phyloP scores from a whole-genome alignment of 2,888 invertebrate species.

The Lumbricus terrestris region DNA sequence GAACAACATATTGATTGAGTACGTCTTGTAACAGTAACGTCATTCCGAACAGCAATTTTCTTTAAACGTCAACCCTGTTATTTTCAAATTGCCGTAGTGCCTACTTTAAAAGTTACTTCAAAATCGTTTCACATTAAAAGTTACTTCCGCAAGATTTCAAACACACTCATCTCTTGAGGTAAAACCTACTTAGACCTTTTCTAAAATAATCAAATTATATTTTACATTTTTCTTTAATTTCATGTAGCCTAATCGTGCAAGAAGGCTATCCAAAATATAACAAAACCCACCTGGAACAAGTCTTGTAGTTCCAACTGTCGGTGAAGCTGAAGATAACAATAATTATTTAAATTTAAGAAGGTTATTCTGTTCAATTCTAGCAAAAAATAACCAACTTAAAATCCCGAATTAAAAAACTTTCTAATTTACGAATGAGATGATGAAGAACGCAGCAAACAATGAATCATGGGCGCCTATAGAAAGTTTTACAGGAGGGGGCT shows the following conservation, averaged over 20 bases:
- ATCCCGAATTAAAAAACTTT: neutral
- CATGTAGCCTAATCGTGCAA: neutral
- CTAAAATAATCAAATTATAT: neutral
- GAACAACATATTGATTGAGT: neutral
- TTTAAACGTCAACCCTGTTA: too few relatives aligned
- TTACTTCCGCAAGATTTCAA: too few relatives aligned
- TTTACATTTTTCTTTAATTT: neutral
- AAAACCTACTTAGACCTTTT: neutral
- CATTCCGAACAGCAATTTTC: too few relatives aligned
- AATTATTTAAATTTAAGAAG: neutral
- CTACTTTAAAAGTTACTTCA: too few relatives aligned
- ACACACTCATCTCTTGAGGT: neutral
- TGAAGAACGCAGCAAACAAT: too few relatives aligned
- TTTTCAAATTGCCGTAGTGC: neutral
- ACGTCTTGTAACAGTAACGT: neutral
- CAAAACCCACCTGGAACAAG: neutral
- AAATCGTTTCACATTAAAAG: neutral
- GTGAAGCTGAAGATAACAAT: neutral
- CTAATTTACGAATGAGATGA: too few relatives aligned
- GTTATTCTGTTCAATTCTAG: neutral
- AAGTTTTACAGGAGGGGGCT: too few relatives aligned
- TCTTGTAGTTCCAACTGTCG: neutral
- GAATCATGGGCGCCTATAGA: too few relatives aligned
- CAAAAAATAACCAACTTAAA: neutral
- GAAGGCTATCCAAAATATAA: neutral